Conservation (phyloP, 2,797 vertebrate genomes). For the Muraenolepis orangiensis region DNA sequence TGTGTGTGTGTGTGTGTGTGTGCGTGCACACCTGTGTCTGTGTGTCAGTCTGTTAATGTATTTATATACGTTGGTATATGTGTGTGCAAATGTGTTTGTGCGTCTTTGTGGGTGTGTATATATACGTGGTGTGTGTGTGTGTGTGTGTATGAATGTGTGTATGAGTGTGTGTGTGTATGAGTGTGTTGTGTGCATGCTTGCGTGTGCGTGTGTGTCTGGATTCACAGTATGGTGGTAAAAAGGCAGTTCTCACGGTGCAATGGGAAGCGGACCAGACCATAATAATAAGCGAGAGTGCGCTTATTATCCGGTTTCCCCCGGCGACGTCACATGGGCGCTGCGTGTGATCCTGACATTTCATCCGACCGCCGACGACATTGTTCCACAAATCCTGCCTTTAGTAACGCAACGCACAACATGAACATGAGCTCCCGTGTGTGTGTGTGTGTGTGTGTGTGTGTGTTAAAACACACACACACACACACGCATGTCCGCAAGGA, state of each 20-base stretch:
- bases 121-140: neutral
- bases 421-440: neutral
- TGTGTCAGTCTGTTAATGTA: constrained; percentile 5
- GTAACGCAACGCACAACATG: neutral
- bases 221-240: neutral
- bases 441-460: constrained; percentile 10
- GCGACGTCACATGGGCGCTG: neutral
- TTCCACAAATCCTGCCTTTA: neutral
- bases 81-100: neutral
- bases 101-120: neutral
- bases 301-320: neutral
- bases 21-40: neutral
- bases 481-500: neutral
- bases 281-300: neutral
- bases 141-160: neutral
- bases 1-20: constrained; percentile 6
- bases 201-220: neutral
- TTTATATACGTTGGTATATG: neutral
- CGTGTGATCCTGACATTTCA: neutral
- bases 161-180: no score
- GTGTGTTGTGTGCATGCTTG: no score
- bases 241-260: neutral
- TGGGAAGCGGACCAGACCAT: neutral
- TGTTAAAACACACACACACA: neutral
- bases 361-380: neutral